phyloP scores from a whole-genome alignment of 2,888 invertebrate species.

The Mechanitis mazaeus region DNA sequence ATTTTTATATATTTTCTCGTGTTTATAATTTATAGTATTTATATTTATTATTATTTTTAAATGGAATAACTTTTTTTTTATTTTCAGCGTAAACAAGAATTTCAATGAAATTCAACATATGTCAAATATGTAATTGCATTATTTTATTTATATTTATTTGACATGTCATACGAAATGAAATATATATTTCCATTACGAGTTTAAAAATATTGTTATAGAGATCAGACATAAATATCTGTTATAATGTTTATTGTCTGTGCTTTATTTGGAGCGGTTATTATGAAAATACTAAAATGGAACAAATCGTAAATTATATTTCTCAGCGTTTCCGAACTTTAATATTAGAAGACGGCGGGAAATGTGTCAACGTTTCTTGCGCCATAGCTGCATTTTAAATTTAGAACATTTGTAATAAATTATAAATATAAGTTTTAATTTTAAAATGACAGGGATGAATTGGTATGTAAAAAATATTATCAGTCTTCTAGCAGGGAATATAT shows the following conservation, averaged over 20 bases:
- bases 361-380: slow-evolving; percentile 25
- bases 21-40: too few species aligned
- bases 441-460: not conserved
- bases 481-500: not conserved
- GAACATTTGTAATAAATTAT: slow-evolving; percentile 8
- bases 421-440: not conserved
- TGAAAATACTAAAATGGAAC: slow-evolving; percentile 5
- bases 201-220: too few species aligned
- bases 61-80: too few species aligned
- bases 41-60: too few species aligned
- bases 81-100: too few species aligned
- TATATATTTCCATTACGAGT: too few species aligned
- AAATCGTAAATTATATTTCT: slow-evolving; percentile 19
- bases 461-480: not conserved
- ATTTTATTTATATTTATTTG: too few species aligned
- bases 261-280: slow-evolving; percentile 1
- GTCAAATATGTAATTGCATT: too few species aligned
- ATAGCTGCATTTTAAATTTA: slow-evolving; percentile 20
- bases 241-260: not conserved
- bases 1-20: too few species aligned
- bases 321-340: slow-evolving; percentile 18
- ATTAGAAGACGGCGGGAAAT: slow-evolving; percentile 19
- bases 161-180: too few species aligned
- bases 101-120: too few species aligned
- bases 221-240: not conserved